These are phyloP conservation scores for Mya arenaria DNA, from an alignment of 1,140 invertebrate species.

Conservation along the genomic window DNA sequence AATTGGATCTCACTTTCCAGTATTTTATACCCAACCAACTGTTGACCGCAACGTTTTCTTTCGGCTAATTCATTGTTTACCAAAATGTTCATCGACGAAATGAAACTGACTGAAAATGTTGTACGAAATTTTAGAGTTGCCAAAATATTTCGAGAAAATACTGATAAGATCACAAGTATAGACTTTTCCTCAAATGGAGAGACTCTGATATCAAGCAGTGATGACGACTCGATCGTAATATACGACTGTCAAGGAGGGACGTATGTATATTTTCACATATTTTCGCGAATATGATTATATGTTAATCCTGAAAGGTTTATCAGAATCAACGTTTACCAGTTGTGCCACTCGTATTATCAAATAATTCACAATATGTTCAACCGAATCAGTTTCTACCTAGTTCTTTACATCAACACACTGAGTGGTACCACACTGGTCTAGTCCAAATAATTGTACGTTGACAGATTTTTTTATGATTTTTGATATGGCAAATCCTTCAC, in stretches of 20 bases:
- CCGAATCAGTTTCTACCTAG: too few relatives aligned
- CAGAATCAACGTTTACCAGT: too few relatives aligned
- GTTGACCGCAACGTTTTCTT: too few relatives aligned
- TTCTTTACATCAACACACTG: too few relatives aligned
- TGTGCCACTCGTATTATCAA: too few relatives aligned
- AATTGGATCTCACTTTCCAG: too few relatives aligned
- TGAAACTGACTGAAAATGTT: constrained; percentile 97
- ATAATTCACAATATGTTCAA: too few relatives aligned
- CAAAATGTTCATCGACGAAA: constrained; percentile 79
- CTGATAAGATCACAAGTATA: constrained; percentile 98
- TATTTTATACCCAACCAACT: too few relatives aligned
- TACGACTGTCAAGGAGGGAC: constrained; percentile 99
- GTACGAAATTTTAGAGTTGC: constrained; percentile 92
- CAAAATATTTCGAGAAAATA: constrained; percentile 98
- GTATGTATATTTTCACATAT: constrained; percentile 77
- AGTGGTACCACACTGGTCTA: too few relatives aligned
- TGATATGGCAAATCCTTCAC: too few relatives aligned
- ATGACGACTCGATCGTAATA: constrained; percentile 99
- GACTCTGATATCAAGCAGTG: constrained; percentile 97
- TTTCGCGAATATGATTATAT: constrained; percentile 29
- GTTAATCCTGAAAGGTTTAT: background rate
- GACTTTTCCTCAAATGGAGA: constrained; percentile 98
- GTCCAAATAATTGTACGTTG: too few relatives aligned
- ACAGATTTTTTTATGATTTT: too few relatives aligned
- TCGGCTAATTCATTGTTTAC: background rate